These are phyloP conservation scores for Lycaena phlaeas DNA, from an alignment of 2,888 invertebrate species.

Conservation along the genomic window DNA sequence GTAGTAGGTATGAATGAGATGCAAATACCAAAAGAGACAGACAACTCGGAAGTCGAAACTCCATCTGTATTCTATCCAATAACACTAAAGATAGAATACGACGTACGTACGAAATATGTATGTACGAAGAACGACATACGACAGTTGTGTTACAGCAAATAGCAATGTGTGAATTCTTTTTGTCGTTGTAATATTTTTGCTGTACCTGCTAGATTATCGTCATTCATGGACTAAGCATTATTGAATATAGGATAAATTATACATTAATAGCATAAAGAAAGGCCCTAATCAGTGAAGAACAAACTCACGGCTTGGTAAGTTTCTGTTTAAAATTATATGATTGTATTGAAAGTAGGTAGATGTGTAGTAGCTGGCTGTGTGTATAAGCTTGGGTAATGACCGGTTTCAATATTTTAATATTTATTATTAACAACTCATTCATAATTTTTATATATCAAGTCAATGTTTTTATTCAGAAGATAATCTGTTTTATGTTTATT, in stretches of 20 bases:
- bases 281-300: neutral
- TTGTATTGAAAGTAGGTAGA: conserved; percentile 55
- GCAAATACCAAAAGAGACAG: conserved; percentile 12
- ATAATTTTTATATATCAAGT: conserved; percentile 20
- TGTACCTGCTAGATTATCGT: conserved; percentile 20
- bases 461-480: conserved; percentile 23
- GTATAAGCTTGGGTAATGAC: conserved; percentile 50
- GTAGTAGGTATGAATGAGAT: neutral
- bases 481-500: conserved; percentile 7
- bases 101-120: conserved; percentile 16
- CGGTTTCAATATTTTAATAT: conserved; percentile 43
- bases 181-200: conserved; percentile 36
- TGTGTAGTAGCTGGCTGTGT: conserved; percentile 37
- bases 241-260: conserved; percentile 14
- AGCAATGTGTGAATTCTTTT: conserved; percentile 45
- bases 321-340: conserved; percentile 46
- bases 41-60: conserved; percentile 16
- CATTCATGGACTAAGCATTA: conserved; percentile 22
- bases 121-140: conserved; percentile 13
- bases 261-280: conserved; percentile 7
- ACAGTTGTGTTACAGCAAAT: conserved; percentile 31
- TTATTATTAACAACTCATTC: conserved; percentile 29
- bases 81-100: conserved; percentile 21
- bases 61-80: conserved; percentile 20
- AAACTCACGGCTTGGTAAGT: conserved; percentile 40